phyloP scores from a whole-genome alignment of 2,888 invertebrate genomes.

The Diplolepis rosae region DNA sequence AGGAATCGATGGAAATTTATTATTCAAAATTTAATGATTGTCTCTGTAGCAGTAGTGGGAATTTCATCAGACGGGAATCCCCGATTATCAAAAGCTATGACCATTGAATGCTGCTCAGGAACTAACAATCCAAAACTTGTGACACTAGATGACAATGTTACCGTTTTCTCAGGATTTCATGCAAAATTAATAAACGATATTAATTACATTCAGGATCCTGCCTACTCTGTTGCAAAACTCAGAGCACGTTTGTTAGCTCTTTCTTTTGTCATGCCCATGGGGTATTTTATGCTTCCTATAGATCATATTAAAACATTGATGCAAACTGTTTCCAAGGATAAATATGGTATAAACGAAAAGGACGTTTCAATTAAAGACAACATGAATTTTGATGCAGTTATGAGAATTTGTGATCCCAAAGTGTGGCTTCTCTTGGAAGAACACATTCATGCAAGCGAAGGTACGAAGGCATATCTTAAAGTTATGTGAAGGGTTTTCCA shows the following conservation, averaged over 20 bases:
- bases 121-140: constrained; percentile 39
- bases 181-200: not conserved
- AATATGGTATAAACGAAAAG: constrained; percentile 45
- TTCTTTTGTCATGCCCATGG: constrained; percentile 50
- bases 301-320: constrained; percentile 42
- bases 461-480: constrained; percentile 49
- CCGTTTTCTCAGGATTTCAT: not conserved
- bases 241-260: constrained; percentile 50
- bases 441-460: constrained; percentile 49
- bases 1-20: constrained; percentile 49
- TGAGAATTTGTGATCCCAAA: constrained; percentile 50
- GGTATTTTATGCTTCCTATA: constrained; percentile 46
- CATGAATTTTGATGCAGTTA: constrained; percentile 55
- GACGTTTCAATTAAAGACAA: constrained; percentile 48
- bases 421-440: constrained; percentile 43
- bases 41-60: constrained; percentile 49
- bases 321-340: constrained; percentile 47
- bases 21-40: constrained; percentile 35
- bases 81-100: constrained; percentile 55
- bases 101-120: constrained; percentile 40
- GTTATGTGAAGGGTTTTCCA: too few relatives aligned
- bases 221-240: constrained; percentile 55
- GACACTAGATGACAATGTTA: not conserved
- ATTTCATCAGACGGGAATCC: constrained; percentile 54
- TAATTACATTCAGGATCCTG: constrained; percentile 44